These are phyloP conservation scores for Datnioides undecimradiatus DNA, from an alignment of 2,113 vertebrate species.

Conservation along the genomic window DNA sequence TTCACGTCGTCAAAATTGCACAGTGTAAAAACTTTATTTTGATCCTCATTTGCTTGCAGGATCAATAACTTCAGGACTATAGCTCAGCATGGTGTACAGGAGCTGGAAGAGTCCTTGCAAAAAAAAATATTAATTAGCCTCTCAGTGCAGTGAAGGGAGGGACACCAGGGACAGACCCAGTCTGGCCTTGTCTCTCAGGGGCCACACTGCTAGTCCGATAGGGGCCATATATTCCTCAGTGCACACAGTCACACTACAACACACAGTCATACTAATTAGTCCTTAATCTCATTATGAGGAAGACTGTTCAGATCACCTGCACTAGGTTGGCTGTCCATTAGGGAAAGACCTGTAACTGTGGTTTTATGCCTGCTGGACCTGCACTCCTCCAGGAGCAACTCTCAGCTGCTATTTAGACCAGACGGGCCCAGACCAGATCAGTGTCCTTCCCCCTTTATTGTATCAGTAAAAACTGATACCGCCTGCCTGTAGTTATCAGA, in stretches of 20 bases:
- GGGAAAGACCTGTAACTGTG: constrained; percentile 72
- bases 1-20: constrained; percentile 37
- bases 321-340: constrained; percentile 59
- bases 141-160: constrained; percentile 46
- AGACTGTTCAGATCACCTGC: constrained; percentile 78
- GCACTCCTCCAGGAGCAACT: constrained; percentile 53
- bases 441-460: neutral
- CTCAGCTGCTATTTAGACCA: constrained; percentile 73
- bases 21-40: constrained; percentile 27
- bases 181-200: constrained; percentile 64
- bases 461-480: constrained; percentile 19
- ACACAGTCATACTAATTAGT: constrained; percentile 81
- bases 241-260: constrained; percentile 55
- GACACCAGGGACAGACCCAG: constrained; percentile 64
- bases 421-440: constrained; percentile 23
- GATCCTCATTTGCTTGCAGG: constrained; percentile 15
- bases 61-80: constrained; percentile 56
- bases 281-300: constrained; percentile 83
- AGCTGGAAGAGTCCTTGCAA: constrained; percentile 27
- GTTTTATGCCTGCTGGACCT: constrained; percentile 72
- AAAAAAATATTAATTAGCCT: constrained; percentile 73
- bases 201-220: constrained; percentile 46
- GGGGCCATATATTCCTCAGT: constrained; percentile 61
- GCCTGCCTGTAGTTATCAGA: neutral
- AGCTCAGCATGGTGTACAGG: constrained; percentile 24